A percentile compares a stretch with the other conserved stretches of the same genome.
Conservation (phyloP, 1,140 invertebrate genomes). For the Drosophila varians region DNA sequence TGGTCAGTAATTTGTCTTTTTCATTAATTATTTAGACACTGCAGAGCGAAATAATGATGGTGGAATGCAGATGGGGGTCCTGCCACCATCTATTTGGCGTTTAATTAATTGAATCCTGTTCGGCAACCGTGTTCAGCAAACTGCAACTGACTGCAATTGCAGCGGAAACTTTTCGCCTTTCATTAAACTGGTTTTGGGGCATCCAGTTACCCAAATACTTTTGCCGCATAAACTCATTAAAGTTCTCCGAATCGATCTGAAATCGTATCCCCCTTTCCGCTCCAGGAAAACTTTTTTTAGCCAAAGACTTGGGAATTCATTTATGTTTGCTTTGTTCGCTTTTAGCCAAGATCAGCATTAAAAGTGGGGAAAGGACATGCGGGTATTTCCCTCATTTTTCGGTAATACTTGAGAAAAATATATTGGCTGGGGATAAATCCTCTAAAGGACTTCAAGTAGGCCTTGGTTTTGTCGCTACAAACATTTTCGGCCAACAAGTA, state of each 20-base stretch:
- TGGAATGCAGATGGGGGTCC: constrained; percentile 10
- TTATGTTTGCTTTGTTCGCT: background rate
- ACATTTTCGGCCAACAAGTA: background rate
- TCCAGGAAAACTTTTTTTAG: constrained; percentile 2
- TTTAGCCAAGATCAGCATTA: background rate
- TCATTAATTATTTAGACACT: constrained; percentile 67
- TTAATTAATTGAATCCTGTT: constrained; percentile 75
- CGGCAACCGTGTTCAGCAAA: constrained; percentile 25
- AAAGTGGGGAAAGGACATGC: too few species aligned
- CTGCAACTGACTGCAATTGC: constrained; percentile 31
- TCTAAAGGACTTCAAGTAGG: background rate
- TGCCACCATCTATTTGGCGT: constrained; percentile 56
- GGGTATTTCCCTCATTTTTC: too few species aligned
- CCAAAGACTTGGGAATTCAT: constrained; percentile 58
- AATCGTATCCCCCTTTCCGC: constrained; percentile 9
- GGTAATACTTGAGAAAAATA: too few species aligned
- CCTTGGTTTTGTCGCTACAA: too few species aligned
- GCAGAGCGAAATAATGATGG: constrained; percentile 12
- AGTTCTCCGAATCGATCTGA: constrained; percentile 69
- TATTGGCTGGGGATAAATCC: too few species aligned
- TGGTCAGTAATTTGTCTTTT: constrained; percentile 66
- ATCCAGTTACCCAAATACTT: constrained; percentile 54
- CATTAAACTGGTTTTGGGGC: constrained; percentile 13
- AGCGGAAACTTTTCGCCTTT: constrained; percentile 13
- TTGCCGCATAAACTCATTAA: constrained; percentile 78